These are phyloP conservation scores for Felis chaus DNA, from an alignment of 2,113 vertebrate genomes.

Conservation along the genomic window DNA sequence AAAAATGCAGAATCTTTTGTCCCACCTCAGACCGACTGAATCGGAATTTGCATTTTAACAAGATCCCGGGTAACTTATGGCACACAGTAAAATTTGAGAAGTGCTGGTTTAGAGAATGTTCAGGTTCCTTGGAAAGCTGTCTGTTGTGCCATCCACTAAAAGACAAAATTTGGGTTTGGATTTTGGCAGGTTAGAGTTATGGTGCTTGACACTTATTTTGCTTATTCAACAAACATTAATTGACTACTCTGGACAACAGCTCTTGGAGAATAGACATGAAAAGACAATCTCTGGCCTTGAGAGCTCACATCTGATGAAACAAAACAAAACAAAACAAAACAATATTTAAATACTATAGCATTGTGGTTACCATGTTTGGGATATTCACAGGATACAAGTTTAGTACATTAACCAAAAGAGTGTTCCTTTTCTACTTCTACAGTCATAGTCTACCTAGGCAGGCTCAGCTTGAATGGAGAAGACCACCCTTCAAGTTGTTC, in stretches of 20 bases:
- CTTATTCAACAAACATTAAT: not conserved
- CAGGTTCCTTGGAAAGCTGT: not conserved
- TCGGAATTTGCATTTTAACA: conserved; percentile 26
- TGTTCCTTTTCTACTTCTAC: not conserved
- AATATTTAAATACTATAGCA: not conserved
- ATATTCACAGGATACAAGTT: not conserved
- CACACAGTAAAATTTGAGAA: not conserved
- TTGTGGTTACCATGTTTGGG: not conserved
- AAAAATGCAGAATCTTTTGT: not conserved
- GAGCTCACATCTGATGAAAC: not conserved
- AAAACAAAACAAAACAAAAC: not conserved
- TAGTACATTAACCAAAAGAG: not conserved
- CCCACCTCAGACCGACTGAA: not conserved
- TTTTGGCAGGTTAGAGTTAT: not conserved
- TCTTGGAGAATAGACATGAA: not conserved
- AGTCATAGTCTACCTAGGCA: not conserved
- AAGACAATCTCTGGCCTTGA: not conserved
- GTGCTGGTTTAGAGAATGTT: not conserved
- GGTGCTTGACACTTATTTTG: not conserved
- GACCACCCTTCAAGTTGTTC: not conserved
- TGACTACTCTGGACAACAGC: not conserved
- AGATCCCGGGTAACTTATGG: not conserved
- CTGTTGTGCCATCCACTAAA: not conserved
- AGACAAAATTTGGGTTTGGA: not conserved
- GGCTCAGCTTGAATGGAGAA: not conserved